Base-by-base conservation (phyloP, 2,797 vertebrate species). In the Astyanax mexicanus region DNA sequence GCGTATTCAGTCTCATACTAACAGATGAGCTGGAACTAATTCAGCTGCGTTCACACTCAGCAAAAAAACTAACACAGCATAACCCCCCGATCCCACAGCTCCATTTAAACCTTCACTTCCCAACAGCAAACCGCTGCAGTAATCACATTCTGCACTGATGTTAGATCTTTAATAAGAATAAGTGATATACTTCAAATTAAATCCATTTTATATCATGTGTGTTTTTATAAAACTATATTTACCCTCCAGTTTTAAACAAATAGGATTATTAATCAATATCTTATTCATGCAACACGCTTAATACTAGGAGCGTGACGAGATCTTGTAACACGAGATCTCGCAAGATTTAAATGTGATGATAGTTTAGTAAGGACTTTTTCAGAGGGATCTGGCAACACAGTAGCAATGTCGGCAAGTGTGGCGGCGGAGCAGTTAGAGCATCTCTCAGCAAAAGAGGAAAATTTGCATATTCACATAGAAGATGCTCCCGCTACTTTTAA, bases 1-100 rank as follows among this genome's bases (percentile, higher is more conserved):
- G 21, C 77, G 72, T 69, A 68, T 72, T 58, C 76, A 54, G 21
- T 54, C 49, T 62, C 40, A 47, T 6, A 29, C 42, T 71, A 67
- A 49, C 58, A 69, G 69, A 47, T 42, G 35, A 69, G 40, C 61
- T 66, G 76, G 55, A 83, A 77, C 69, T 45, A 67, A 81, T 69
- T 78, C 57, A 68, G 73, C 80, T 82, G 21, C 52, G 61, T 49
- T 70, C 64, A 68, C 45, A 71, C 62, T 52, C 38, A 62, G 52
- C 45, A 70, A n/a, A 58, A n/a, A 67, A 23, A 29, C 35, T 49
- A 74, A 67, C 69, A 64, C 42, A 44, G 51, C n/a, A 21, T 38
- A 12, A 9, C 27, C 3, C 17, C 32, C 51, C 37, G 55, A 55
- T n/a, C 38, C 38, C n/a, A 73, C 37, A n/a, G 12, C 4, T 73